phyloP scores from a whole-genome alignment of 2,888 invertebrate species.

The Drosophila pegasa region DNA sequence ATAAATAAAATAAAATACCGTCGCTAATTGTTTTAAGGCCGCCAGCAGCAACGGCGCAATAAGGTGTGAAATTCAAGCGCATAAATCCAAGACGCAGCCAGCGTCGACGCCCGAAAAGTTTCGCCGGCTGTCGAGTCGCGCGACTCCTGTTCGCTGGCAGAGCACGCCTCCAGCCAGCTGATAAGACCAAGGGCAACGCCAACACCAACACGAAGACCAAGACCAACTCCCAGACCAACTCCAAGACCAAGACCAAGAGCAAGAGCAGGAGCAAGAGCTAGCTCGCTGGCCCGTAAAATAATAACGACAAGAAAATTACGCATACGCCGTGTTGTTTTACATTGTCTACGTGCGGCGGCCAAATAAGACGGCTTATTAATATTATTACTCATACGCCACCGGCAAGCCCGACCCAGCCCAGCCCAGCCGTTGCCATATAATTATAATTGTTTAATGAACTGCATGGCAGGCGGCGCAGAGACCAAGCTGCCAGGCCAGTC shows the following conservation, averaged over 20 bases:
- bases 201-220: not conserved
- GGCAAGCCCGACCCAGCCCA: conserved; percentile 12
- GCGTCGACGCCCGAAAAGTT: conserved; percentile 35
- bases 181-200: conserved; percentile 45
- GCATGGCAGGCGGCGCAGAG: conserved; percentile 21
- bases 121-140: conserved; percentile 23
- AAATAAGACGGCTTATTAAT: conserved; percentile 68
- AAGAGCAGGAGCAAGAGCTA: not conserved
- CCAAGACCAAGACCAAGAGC: no score
- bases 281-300: conserved; percentile 63
- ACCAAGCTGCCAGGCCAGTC: not conserved
- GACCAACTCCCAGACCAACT: no score
- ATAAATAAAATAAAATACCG: conserved; percentile 32
- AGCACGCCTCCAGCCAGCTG: conserved; percentile 48
- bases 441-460: conserved; percentile 73
- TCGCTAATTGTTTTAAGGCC: conserved; percentile 76
- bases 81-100: conserved; percentile 56
- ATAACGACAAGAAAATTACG: conserved; percentile 71
- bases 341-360: conserved; percentile 50
- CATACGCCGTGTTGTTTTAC: conserved; percentile 76
- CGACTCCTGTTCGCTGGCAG: conserved; percentile 1
- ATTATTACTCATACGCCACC: conserved; percentile 72
- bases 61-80: conserved; percentile 79
- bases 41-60: conserved; percentile 55
- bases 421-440: conserved; percentile 50